A percentile compares a stretch with the other conserved stretches of the same genome.
These are phyloP conservation scores for Hydraecia micacea DNA, from an alignment of 2,888 invertebrate genomes.

Conservation along the genomic window DNA sequence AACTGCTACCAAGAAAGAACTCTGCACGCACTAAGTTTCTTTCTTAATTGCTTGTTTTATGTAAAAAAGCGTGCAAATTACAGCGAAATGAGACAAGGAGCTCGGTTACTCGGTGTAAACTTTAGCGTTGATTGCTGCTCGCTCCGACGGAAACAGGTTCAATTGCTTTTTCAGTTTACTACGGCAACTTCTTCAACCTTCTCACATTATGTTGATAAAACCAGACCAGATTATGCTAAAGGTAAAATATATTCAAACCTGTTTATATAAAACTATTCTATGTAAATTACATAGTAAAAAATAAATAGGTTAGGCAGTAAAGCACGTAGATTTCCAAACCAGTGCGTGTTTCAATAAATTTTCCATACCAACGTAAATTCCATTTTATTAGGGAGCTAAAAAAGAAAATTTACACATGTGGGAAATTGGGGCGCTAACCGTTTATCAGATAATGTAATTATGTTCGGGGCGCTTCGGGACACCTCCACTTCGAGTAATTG, in stretches of 20 bases:
- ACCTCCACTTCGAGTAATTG: conserved; percentile 89
- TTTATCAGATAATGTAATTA: conserved; percentile 90
- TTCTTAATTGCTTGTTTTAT: conserved; percentile 36
- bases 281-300: not conserved
- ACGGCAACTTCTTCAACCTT: not conserved
- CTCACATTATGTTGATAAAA: not conserved
- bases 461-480: conserved; percentile 85
- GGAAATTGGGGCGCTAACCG: conserved; percentile 73
- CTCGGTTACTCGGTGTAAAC: conserved; percentile 28
- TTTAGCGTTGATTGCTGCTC: conserved; percentile 10
- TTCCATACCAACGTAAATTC: conserved; percentile 54
- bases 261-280: not conserved
- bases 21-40: conserved; percentile 1
- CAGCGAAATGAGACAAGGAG: conserved; percentile 15
- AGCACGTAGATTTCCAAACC: conserved; percentile 52
- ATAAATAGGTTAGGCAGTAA: conserved; percentile 11
- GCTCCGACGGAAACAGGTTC: conserved; percentile 52
- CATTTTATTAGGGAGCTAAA: conserved; percentile 66
- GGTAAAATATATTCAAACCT: not conserved
- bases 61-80: conserved; percentile 28
- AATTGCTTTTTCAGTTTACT: conserved; percentile 12
- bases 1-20: conserved; percentile 17
- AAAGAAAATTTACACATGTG: conserved; percentile 71
- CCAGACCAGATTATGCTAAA: not conserved
- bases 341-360: conserved; percentile 55